Conservation (phyloP, 37 sponge, comb jelly and placozoan species). For the Eunapius fragilis region DNA sequence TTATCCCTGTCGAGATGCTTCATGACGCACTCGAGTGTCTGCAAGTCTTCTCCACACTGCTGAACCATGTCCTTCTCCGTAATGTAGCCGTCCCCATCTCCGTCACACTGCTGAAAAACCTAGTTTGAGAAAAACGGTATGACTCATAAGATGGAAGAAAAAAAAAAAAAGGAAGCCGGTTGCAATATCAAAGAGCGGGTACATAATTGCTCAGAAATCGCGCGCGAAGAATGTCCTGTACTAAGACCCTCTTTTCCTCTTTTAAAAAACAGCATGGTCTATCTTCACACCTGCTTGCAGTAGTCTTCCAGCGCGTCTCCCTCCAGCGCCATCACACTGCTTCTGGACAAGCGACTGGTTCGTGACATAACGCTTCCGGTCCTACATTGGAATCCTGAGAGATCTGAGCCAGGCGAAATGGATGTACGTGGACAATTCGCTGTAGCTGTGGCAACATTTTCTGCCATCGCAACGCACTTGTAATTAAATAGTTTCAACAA, state of each 20-base stretch:
- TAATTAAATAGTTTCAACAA: no score
- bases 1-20: conserved; percentile 19
- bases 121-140: neutral
- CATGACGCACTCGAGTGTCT: conserved; percentile 29
- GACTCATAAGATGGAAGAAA: no score
- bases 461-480: neutral
- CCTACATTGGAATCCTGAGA: neutral
- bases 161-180: neutral
- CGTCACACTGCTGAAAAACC: conserved; percentile 51
- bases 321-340: neutral
- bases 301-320: neutral
- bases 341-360: neutral
- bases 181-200: no score
- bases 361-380: neutral
- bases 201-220: no score
- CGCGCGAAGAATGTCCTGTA: no score
- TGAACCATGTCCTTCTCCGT: conserved; percentile 10
- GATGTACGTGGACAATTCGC: neutral
- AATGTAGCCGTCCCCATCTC: conserved; percentile 48
- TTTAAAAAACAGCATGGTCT: no score
- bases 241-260: no score
- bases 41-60: neutral
- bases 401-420: neutral
- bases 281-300: neutral
- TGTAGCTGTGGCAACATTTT: neutral